phyloP scores from a whole-genome alignment of 37 sponge, comb jelly and placozoan species.

The Beroe forskalii region DNA sequence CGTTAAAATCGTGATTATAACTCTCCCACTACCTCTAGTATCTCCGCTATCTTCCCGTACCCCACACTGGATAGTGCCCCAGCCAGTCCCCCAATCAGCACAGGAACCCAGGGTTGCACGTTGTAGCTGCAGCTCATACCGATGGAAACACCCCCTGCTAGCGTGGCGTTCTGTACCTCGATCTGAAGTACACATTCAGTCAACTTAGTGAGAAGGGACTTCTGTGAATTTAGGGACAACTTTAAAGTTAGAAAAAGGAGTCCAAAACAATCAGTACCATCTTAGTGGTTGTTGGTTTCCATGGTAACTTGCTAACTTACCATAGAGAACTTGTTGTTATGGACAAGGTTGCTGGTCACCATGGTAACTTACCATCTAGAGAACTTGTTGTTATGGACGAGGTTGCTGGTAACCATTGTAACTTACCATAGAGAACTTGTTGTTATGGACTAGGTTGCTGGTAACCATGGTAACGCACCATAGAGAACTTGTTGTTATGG shows the following conservation, averaged over 20 bases:
- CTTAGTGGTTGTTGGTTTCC: no score
- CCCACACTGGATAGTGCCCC: constrained; percentile 52
- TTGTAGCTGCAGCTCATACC: constrained; percentile 83
- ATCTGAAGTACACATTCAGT: constrained; percentile 71
- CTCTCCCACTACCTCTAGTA: neutral
- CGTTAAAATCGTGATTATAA: no score
- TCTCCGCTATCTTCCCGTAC: constrained; percentile 26
- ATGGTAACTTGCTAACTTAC: no score
- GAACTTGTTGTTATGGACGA: neutral
- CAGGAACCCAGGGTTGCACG: constrained; percentile 82
- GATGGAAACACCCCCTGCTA: constrained; percentile 94
- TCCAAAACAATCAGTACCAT: no score
- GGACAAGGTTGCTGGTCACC: constrained; percentile 25
- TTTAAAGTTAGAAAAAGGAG: no score
- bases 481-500: constrained; percentile 72
- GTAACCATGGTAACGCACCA: neutral
- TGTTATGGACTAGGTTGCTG: neutral
- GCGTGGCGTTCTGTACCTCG: constrained; percentile 92
- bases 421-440: constrained; percentile 14
- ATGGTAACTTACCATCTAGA: no score
- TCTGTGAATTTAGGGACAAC: no score
- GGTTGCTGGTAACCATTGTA: neutral
- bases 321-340: constrained; percentile 13
- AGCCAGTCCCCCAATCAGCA: constrained; percentile 74
- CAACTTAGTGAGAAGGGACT: no score